Evolutionary conservation across 2,888 invertebrate species (phyloP).

Genomic region (Chalcosyrphus nemorum): DNA sequence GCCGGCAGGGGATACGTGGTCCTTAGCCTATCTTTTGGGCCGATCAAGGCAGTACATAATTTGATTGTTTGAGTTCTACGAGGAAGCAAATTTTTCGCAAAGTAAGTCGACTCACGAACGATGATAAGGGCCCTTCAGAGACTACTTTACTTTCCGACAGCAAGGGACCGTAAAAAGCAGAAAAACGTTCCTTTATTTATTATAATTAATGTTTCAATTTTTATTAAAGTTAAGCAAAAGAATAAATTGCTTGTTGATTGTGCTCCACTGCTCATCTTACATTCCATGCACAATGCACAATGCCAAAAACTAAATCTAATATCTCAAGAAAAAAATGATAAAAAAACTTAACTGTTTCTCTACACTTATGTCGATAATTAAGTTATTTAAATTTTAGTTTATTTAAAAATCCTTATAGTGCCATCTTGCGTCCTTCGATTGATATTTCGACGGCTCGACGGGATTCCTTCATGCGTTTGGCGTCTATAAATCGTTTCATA

Average conservation of each 20-base stretch:
- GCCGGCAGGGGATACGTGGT: too few species aligned
- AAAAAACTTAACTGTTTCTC: constrained; percentile 8
- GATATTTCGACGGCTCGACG: constrained; percentile 96
- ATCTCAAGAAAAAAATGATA: constrained; percentile 3
- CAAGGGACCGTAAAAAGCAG: too few species aligned
- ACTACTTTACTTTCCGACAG: too few species aligned
- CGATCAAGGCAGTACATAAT: too few species aligned
- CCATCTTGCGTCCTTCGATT: constrained; percentile 98
- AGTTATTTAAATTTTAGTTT: constrained; percentile 6
- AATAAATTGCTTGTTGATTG: background rate
- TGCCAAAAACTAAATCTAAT: background rate
- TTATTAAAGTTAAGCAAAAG: constrained; percentile 19
- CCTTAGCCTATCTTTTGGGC: too few species aligned
- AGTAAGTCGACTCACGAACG: too few species aligned
- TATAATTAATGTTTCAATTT: too few species aligned
- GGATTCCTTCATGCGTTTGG: constrained; percentile 89
- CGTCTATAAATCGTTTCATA: constrained; percentile 94
- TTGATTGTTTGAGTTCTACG: too few species aligned
- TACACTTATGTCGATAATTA: constrained; percentile 21
- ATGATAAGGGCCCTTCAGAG: too few species aligned
- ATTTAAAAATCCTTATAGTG: constrained; percentile 87
- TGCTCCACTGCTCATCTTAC: background rate
- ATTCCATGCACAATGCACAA: background rate
- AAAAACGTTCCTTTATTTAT: background rate
- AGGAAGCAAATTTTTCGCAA: too few species aligned